These are phyloP conservation scores for Syncerus caffer DNA, from an alignment of 2,797 vertebrate genomes.

Conservation along the genomic window DNA sequence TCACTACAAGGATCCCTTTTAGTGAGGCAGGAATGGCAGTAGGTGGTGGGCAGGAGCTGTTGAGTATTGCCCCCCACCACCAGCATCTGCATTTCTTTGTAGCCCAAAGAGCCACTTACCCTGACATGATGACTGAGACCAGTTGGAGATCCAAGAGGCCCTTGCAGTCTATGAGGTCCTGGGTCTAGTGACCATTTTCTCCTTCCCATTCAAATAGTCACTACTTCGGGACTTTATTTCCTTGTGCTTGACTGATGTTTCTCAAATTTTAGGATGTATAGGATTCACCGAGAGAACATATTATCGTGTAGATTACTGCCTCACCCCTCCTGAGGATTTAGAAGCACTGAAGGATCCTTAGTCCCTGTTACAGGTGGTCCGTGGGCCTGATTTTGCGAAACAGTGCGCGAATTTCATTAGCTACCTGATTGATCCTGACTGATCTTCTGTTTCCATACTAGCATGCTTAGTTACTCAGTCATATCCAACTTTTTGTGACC, in stretches of 20 bases:
- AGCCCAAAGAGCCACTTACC: neutral
- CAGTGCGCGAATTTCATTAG: neutral
- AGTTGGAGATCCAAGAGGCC: neutral
- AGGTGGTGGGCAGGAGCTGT: neutral
- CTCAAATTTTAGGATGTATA: neutral
- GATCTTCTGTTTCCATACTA: neutral
- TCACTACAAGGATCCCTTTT: neutral
- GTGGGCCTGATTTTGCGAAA: neutral
- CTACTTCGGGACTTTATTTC: neutral
- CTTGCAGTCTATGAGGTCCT: neutral
- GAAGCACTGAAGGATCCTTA: neutral
- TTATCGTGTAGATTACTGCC: neutral
- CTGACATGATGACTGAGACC: neutral
- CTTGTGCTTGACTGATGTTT: neutral
- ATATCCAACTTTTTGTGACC: neutral
- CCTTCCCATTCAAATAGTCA: neutral
- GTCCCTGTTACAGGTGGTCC: neutral
- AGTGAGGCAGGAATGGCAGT: neutral
- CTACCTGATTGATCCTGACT: neutral
- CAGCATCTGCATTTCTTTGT: neutral
- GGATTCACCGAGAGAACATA: neutral
- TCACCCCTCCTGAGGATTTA: neutral
- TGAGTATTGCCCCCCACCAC: neutral
- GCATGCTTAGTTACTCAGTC: fast-evolving
- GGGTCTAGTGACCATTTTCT: neutral